Base-by-base conservation (phyloP, 37 sponge, comb jelly and placozoan genomes). In the Dysidea cf. avara region DNA sequence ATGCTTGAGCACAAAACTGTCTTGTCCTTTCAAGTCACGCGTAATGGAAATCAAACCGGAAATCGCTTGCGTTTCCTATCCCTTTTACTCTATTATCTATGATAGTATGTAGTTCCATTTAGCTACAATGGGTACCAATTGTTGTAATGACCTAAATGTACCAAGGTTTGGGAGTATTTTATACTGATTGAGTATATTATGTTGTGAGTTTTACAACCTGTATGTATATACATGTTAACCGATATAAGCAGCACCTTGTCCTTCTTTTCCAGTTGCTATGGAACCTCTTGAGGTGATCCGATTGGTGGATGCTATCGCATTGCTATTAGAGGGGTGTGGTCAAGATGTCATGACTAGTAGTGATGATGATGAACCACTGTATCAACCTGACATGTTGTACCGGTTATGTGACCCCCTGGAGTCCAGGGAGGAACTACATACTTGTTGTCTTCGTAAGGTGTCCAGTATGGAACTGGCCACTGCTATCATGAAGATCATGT, bases 231-330 rank as follows among this genome's bases (percentile, higher is more conserved):
- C 34, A 9, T 64, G 33, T 31, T 22, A 20, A 31, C 38, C 7
- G 12, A 12, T 25, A 17, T 58, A 12, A 12, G 33, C 17, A 31
- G 7, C 37, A 20, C 29, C 35, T 51, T 82, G 3, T 35, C n/a
- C n/a, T n/a, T n/a, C n/a, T n/a, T n/a, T n/a, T 33, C 9, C 21
- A 43, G 64, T 31, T 37, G n/a, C 3, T 46, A 28, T 64, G 40
- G 34, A 33, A 20, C 22, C 37, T 16, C 2, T 1, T 36, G 40
- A 28, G 2, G 7, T 64, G 39, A 20, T 61, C 16, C 28, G 60
- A 0, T 82, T 74, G 61, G 37, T 74, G 17, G 12, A 35, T 1
- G n/a, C 76, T 2, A 17, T 76, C n/a, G n/a, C n/a, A n/a, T n/a
- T n/a, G n/a, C n/a, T n/a, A n/a, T n/a, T n/a, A n/a, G n/a, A n/a